These are phyloP conservation scores for Scaptomyza polygonia DNA, from an alignment of 2,888 invertebrate species.

Conservation along the genomic window DNA sequence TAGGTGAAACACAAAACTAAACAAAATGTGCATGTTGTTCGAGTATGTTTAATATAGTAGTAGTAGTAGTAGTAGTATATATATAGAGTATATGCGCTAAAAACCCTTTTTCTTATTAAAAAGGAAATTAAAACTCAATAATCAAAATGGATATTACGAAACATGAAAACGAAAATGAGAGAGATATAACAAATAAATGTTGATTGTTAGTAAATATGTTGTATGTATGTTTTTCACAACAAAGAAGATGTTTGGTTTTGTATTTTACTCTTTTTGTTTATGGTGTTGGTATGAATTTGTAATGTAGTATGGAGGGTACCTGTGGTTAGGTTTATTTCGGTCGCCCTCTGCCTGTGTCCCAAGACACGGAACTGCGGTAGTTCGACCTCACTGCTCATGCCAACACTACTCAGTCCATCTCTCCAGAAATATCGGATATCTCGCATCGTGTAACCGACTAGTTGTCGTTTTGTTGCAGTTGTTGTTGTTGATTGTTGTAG, in stretches of 20 bases:
- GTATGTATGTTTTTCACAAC: conserved; percentile 62
- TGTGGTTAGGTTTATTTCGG: conserved; percentile 97
- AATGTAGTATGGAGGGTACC: conserved; percentile 88
- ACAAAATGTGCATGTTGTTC: conserved; percentile 66
- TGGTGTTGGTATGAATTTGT: conserved; percentile 63
- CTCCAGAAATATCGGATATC: conserved; percentile 99
- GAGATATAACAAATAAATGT: conserved; percentile 38
- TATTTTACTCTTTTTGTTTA: conserved; percentile 27
- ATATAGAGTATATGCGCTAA: conserved; percentile 58
- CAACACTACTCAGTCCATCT: conserved; percentile 96
- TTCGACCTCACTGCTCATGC: conserved; percentile 97
- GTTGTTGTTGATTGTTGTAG: conserved; percentile 48
- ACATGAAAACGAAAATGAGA: conserved; percentile 44
- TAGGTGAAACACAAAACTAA: conserved; percentile 65
- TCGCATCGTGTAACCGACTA: conserved; percentile 98
- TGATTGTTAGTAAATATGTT: conserved; percentile 4
- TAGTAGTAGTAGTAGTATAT: not conserved
- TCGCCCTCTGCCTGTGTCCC: conserved; percentile 97
- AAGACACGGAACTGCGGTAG: conserved; percentile 98
- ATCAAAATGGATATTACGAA: conserved; percentile 50
- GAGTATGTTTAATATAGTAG: conserved; percentile 40
- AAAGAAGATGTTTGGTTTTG: conserved; percentile 62
- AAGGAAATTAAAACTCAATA: conserved; percentile 52
- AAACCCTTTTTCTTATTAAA: conserved; percentile 45
- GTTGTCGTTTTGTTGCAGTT: conserved; percentile 58